phyloP scores from a whole-genome alignment of 2,113 vertebrate genomes.

The Condylura cristata region DNA sequence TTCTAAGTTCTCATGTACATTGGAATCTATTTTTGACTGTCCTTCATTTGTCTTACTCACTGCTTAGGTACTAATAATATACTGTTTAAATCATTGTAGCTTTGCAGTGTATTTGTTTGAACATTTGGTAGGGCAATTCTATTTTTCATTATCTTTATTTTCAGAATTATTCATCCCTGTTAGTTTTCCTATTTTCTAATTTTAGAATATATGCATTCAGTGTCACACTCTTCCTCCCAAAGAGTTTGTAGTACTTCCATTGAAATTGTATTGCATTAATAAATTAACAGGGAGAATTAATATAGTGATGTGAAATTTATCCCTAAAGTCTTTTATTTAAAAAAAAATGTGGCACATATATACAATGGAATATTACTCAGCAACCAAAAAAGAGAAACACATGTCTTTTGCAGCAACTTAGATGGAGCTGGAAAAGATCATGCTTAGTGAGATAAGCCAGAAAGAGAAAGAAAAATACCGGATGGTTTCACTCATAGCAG shows the following conservation, averaged over 20 bases:
- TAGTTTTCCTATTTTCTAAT: not conserved
- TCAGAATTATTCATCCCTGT: not conserved
- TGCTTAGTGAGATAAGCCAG: no score
- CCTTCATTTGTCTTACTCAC: not conserved
- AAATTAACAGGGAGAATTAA: not conserved
- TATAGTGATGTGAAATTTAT: not conserved
- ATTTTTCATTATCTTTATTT: not conserved
- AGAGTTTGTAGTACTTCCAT: not conserved
- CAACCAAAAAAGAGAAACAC: no score
- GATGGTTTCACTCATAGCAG: no score
- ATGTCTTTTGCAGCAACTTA: no score
- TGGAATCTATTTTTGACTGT: not conserved
- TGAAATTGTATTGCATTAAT: not conserved
- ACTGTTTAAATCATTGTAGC: not conserved
- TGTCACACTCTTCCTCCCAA: not conserved
- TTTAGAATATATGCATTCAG: not conserved
- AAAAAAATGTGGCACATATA: no score
- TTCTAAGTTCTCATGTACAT: not conserved
- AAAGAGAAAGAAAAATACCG: no score
- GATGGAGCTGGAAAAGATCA: no score
- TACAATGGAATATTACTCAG: no score
- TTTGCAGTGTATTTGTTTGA: not conserved
- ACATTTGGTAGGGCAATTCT: not conserved
- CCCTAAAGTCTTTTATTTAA: not conserved
- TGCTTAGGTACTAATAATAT: not conserved